Percentiles rank a stretch among this genome's conserved stretches.
Evolutionary conservation across 2,113 vertebrate genomes (phyloP).

Genomic region (Cryptotis parvus): DNA sequence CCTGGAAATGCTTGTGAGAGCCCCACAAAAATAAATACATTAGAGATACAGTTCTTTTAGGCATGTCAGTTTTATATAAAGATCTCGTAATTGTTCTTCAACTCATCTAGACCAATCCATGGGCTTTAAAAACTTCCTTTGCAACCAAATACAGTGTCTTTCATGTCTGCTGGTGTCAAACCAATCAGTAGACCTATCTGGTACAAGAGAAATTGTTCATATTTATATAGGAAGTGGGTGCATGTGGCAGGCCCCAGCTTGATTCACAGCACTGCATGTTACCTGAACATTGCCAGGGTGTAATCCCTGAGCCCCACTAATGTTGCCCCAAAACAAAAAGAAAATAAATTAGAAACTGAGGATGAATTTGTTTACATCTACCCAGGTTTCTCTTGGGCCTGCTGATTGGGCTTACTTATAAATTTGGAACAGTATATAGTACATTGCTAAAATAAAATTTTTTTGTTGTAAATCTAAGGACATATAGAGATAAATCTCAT

Average conservation of each 20-base stretch:
- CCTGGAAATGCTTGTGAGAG: no score
- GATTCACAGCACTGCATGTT: no score
- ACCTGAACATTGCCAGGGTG: no score
- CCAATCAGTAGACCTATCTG: background rate
- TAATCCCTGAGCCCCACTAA: no score
- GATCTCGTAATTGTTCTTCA: background rate
- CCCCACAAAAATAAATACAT: no score
- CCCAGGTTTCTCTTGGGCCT: background rate
- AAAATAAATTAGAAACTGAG: background rate
- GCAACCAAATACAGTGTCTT: background rate
- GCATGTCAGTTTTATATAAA: background rate
- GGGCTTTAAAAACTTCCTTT: background rate
- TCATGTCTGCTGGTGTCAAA: background rate
- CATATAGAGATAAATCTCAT: background rate
- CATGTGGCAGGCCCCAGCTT: background rate
- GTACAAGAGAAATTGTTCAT: background rate
- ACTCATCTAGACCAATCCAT: background rate
- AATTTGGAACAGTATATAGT: background rate
- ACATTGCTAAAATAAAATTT: background rate
- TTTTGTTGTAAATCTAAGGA: slow-evolving; percentile 19
- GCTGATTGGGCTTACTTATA: background rate
- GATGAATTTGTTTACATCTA: background rate
- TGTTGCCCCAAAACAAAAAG: no score
- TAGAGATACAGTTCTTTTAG: background rate
- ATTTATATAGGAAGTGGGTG: background rate